Percentiles rank a stretch among this genome's conserved stretches.
Conservation (phyloP, 2,113 vertebrate species). For the Bubo blakistoni region DNA sequence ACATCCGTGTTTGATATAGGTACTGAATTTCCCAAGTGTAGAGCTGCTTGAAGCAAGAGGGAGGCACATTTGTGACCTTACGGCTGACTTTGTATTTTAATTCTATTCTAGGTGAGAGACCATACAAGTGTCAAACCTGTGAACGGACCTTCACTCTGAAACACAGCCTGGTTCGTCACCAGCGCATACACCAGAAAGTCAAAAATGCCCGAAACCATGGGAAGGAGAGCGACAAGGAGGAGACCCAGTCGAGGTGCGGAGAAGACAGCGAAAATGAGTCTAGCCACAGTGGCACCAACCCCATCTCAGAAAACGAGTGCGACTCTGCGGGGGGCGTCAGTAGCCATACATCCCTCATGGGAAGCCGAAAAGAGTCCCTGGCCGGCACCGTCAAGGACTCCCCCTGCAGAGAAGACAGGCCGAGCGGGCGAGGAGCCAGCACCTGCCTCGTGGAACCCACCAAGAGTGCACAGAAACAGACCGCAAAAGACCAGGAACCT, state of each 20-base stretch:
- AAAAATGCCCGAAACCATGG: constrained; percentile 69
- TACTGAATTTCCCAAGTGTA: background rate
- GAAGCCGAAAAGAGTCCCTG: constrained; percentile 56
- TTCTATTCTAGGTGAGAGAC: constrained; percentile 84
- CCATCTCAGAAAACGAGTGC: constrained; percentile 79
- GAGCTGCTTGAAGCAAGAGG: background rate
- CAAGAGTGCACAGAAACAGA: constrained; percentile 17
- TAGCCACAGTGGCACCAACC: constrained; percentile 80
- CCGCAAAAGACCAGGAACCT: constrained; percentile 39
- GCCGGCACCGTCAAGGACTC: background rate
- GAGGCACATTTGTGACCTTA: background rate
- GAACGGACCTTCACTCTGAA: constrained; percentile 97
- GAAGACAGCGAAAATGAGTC: constrained; percentile 85
- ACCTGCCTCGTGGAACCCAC: background rate
- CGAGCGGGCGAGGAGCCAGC: background rate
- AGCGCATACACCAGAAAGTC: constrained; percentile 91
- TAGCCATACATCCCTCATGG: constrained; percentile 10
- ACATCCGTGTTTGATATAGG: background rate
- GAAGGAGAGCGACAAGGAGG: constrained; percentile 75
- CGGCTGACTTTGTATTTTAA: background rate
- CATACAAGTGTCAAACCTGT: constrained; percentile 93
- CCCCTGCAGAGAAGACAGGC: constrained; percentile 49
- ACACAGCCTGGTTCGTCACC: constrained; percentile 96
- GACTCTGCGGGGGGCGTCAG: constrained; percentile 14
- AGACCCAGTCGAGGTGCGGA: constrained; percentile 61